These are phyloP conservation scores for Sebastes trivittatus DNA, from an alignment of 2,797 vertebrate genomes.

Conservation along the genomic window DNA sequence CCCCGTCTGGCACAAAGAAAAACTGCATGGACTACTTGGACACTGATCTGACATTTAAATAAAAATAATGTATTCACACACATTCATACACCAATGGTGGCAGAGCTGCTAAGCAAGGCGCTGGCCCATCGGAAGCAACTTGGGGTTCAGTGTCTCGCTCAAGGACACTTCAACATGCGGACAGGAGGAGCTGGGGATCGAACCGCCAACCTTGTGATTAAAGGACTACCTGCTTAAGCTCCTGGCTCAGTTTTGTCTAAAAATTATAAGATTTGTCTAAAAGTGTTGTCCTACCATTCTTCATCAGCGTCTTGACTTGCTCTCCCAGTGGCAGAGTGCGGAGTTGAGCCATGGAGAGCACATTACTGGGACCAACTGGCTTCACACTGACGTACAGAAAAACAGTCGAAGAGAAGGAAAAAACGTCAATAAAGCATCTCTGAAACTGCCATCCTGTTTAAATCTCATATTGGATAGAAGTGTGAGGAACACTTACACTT, in stretches of 20 bases:
- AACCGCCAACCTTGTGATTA: too few relatives aligned
- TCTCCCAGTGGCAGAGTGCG: slow-evolving; percentile 93
- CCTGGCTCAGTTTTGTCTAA: too few relatives aligned
- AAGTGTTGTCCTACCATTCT: slow-evolving; percentile 86
- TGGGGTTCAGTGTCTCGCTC: too few relatives aligned
- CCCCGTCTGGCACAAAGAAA: neutral
- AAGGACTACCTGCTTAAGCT: too few relatives aligned
- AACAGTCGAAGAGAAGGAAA: neutral
- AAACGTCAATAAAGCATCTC: neutral
- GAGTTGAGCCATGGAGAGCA: slow-evolving; percentile 97
- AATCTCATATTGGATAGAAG: neutral
- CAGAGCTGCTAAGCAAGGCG: neutral
- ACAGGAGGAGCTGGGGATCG: too few relatives aligned
- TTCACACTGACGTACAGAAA: slow-evolving; percentile 80
- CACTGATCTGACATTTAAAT: too few relatives aligned
- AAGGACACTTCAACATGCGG: too few relatives aligned
- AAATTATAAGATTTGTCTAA: neutral
- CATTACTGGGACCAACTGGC: slow-evolving; percentile 93
- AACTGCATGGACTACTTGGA: neutral
- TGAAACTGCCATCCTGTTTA: neutral
- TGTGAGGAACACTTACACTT: slow-evolving; percentile 84
- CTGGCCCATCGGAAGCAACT: too few relatives aligned
- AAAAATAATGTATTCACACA: neutral
- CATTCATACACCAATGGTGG: neutral
- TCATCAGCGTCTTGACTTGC: slow-evolving; percentile 98